Conservation (phyloP, 1,140 invertebrate species). For the Cheumatopsyche charites region DNA sequence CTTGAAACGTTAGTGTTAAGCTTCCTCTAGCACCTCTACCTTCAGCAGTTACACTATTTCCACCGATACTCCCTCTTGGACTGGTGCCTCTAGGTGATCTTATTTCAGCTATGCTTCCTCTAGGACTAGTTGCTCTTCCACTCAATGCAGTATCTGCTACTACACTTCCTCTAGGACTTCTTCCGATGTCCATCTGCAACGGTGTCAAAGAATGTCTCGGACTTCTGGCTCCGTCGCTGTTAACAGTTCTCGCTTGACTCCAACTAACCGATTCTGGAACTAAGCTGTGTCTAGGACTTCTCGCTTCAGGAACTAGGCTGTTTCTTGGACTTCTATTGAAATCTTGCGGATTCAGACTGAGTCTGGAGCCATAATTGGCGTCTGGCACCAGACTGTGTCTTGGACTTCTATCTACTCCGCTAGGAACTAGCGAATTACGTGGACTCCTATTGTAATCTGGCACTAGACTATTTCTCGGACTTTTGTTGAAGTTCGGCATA, state of each 20-base stretch:
- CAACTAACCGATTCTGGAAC: slow-evolving; percentile 63
- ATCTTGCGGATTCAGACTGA: slow-evolving; percentile 64
- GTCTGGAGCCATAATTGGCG: slow-evolving; percentile 58
- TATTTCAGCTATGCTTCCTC: slow-evolving; percentile 66
- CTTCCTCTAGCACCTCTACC: slow-evolving; percentile 64
- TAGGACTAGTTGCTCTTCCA: slow-evolving; percentile 60
- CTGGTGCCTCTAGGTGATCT: slow-evolving; percentile 61
- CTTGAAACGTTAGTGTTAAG: slow-evolving; percentile 65
- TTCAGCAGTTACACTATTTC: slow-evolving; percentile 60
- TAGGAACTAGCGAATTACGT: slow-evolving; percentile 67
- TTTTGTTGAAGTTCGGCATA: slow-evolving; percentile 51
- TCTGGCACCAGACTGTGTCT: slow-evolving; percentile 69
- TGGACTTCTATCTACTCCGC: slow-evolving; percentile 58
- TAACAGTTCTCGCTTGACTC: slow-evolving; percentile 59
- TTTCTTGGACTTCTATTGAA: slow-evolving; percentile 70
- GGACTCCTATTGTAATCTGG: slow-evolving; percentile 67
- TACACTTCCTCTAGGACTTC: slow-evolving; percentile 60
- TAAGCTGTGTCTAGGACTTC: slow-evolving; percentile 67
- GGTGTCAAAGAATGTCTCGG: slow-evolving; percentile 65
- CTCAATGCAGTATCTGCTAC: slow-evolving; percentile 55
- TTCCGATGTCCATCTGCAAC: slow-evolving; percentile 49
- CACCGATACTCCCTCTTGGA: slow-evolving; percentile 66
- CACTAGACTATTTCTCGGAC: slow-evolving; percentile 58
- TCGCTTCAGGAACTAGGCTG: slow-evolving; percentile 65
- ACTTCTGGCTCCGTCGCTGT: slow-evolving; percentile 61